Evolutionary conservation across 2,113 vertebrate genomes (phyloP).

Genomic region (Amblyornis subalaris): DNA sequence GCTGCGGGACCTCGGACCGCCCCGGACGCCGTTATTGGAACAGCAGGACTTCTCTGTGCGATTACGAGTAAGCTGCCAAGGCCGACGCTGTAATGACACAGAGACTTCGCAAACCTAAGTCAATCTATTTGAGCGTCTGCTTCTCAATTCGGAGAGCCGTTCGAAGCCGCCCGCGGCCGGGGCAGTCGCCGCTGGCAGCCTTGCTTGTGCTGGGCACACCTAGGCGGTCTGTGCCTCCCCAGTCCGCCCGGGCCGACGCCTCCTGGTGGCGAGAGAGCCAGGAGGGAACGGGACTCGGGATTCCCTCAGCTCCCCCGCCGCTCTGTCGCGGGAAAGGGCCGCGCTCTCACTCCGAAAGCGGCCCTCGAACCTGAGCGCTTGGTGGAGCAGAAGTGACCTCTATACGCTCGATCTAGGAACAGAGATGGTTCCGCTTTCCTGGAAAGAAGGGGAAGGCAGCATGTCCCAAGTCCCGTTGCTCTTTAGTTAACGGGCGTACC

Average conservation of each 20-base stretch:
- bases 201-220: fast-evolving
- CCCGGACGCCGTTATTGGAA: fast-evolving
- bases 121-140: fast-evolving
- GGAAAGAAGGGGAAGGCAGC: background rate
- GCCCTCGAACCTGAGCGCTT: fast-evolving
- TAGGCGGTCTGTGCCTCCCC: fast-evolving
- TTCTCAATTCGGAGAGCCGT: fast-evolving
- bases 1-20: background rate
- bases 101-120: background rate
- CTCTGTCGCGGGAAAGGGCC: fast-evolving
- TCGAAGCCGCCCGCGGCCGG: fast-evolving
- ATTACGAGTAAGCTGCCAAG: too few relatives aligned
- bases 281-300: fast-evolving
- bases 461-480: fast-evolving
- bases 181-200: fast-evolving
- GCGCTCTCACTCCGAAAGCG: fast-evolving
- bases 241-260: fast-evolving
- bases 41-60: background rate
- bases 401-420: fast-evolving
- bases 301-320: fast-evolving
- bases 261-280: fast-evolving
- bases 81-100: background rate
- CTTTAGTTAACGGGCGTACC: fast-evolving
- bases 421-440: too few relatives aligned
- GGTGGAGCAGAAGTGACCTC: fast-evolving